Evolutionary conservation across 2,888 invertebrate genomes (phyloP), one percentile per base, ranked within the genome.

Genomic region (Cinara cedri): DNA sequence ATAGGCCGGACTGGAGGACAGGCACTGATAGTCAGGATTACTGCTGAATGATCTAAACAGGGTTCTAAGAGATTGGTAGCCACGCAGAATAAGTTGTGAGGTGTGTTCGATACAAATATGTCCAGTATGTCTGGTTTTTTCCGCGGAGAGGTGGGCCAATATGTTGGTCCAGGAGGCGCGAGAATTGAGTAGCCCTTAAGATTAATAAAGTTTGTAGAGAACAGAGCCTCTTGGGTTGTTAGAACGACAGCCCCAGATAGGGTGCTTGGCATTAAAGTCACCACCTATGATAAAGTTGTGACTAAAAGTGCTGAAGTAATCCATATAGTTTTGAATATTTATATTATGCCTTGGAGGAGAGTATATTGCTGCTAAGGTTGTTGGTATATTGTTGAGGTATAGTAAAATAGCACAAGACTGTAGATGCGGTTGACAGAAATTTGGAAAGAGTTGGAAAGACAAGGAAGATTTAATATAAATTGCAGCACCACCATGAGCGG

Each of bases 161-260:
- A 83, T 0, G 82, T 83, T n/a, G 84, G 83, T 81, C 83, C 49
- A 0, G 82, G 82, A 13, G 81, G 81, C 19, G 83, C 82, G 60
- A 72, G 70, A 49, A 54, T 34, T 26, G 16, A 46, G 11, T 57
- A 55, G 42, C 26, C 21, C 6, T 57, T 51, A 16, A 51, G n/a
- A 44, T 63, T 70, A 16, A 60, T 70, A 19, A 44, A 54, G 11
- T 68, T n/a, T 54, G 49, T 62, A 63, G 9, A 80, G 63, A 46
- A 72, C 54, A 44, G 24, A 54, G 10, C 80, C 72, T 80, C 72
- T 80, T 16, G 72, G 60, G 24, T 71, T 72, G 14, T 42, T 66
- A 44, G 60, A 14, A 14, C 51, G 55, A 55, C 46, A 78, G 13
- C 60, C 78, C 78, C 68, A 70, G 19, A 9, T 46, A 2, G n/a